These are phyloP conservation scores for Percopsis transmontana DNA, from an alignment of 2,113 vertebrate genomes.

Conservation along the genomic window DNA sequence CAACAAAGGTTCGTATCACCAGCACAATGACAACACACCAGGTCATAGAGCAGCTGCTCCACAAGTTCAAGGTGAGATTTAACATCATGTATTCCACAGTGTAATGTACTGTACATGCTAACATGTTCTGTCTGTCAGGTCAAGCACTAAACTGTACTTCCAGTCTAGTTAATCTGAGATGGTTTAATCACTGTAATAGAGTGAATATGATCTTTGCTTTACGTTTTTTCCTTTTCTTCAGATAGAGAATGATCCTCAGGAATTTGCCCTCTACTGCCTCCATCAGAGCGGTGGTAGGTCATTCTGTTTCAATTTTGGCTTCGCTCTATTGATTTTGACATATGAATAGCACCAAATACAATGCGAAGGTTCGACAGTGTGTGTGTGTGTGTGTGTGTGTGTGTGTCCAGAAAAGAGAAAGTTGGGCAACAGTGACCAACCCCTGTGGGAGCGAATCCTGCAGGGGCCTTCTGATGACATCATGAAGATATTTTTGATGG, in stretches of 20 bases:
- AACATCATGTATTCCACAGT: too few species aligned
- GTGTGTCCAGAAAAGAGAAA: conserved; percentile 84
- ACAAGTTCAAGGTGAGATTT: conserved; percentile 88
- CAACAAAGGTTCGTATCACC: conserved; percentile 88
- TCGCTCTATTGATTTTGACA: not conserved
- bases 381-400: not conserved
- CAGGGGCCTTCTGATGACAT: conserved; percentile 88
- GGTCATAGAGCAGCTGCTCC: conserved; percentile 87
- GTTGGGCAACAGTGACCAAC: conserved; percentile 81
- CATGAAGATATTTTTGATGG: conserved; percentile 92
- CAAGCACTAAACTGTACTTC: not conserved
- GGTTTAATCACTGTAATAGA: too few species aligned
- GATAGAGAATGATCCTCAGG: conserved; percentile 90
- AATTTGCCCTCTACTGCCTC: conserved; percentile 90
- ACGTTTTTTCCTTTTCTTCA: conserved; percentile 54
- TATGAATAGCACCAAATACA: not conserved
- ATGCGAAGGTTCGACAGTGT: not conserved
- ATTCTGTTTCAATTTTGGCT: not conserved
- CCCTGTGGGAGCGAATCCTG: conserved; percentile 87
- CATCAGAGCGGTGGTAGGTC: conserved; percentile 88
- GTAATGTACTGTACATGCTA: too few species aligned
- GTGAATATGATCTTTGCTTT: not conserved
- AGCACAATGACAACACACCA: conserved; percentile 87
- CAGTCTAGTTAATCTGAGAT: not conserved
- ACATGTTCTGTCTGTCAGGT: too few species aligned